A percentile compares a stretch with the other conserved stretches of the same genome.
phyloP scores from a whole-genome alignment of 1,140 invertebrate species.

The Hestina assimilis region DNA sequence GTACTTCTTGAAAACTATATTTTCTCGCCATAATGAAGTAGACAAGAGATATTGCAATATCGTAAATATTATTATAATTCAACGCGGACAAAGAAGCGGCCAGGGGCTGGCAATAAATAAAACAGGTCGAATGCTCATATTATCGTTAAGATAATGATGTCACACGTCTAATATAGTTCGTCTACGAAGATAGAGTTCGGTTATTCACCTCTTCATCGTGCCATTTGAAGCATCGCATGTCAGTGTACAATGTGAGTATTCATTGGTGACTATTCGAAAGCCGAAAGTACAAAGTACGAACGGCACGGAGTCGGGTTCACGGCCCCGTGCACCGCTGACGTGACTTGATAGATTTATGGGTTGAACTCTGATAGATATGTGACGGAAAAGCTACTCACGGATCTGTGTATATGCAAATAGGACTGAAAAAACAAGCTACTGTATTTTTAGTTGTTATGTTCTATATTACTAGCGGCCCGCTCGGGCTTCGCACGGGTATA shows the following conservation, averaged over 20 bases:
- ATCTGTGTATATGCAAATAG: not conserved
- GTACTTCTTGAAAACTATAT: too few relatives aligned
- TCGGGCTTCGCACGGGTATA: too few relatives aligned
- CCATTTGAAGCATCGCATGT: constrained; percentile 46
- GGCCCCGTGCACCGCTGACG: constrained; percentile 37
- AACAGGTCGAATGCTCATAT: constrained; percentile 34
- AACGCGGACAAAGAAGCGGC: not conserved
- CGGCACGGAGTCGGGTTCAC: constrained; percentile 39
- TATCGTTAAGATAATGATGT: constrained; percentile 58
- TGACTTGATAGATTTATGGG: constrained; percentile 47
- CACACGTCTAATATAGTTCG: constrained; percentile 47
- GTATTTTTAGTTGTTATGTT: too few relatives aligned
- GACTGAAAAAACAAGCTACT: too few relatives aligned
- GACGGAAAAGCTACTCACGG: constrained; percentile 7
- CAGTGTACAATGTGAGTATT: constrained; percentile 49
- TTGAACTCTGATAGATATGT: constrained; percentile 29
- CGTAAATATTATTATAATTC: too few relatives aligned
- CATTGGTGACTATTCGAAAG: constrained; percentile 47
- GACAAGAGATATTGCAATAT: too few relatives aligned
- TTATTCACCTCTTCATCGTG: constrained; percentile 51
- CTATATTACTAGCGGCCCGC: too few relatives aligned
- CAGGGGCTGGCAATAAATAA: constrained; percentile 1
- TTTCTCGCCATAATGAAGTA: too few relatives aligned
- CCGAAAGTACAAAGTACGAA: constrained; percentile 52
- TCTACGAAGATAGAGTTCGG: constrained; percentile 56